A percentile compares a stretch with the other conserved stretches of the same genome.
Conservation (phyloP, 2,113 vertebrate species). For the Chlorodrepanis virens region DNA sequence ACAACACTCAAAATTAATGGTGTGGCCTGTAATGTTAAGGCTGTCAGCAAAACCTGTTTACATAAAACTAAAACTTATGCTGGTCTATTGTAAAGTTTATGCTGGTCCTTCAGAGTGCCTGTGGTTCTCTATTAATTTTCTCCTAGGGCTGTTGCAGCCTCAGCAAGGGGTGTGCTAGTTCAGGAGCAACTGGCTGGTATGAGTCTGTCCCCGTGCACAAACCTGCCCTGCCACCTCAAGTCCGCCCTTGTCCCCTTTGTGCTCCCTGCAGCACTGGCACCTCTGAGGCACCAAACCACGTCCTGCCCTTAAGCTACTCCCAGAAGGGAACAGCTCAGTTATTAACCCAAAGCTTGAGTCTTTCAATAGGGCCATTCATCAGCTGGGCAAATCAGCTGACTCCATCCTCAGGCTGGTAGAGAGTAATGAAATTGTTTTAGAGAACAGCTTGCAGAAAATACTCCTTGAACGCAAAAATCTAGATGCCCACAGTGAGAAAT, state of each 20-base stretch:
- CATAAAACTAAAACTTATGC: not conserved
- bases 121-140: not conserved
- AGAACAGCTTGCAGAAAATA: conserved; percentile 38
- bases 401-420: conserved; percentile 80
- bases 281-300: not conserved
- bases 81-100: not conserved
- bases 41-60: not conserved
- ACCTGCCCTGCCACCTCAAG: not conserved
- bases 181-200: not conserved
- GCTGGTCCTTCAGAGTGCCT: not conserved
- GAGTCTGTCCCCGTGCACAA: not conserved
- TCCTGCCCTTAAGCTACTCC: not conserved
- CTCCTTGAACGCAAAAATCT: not conserved
- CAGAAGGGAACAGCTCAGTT: conserved; percentile 69
- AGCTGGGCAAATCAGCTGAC: conserved; percentile 84
- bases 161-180: not conserved
- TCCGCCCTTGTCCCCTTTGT: not conserved
- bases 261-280: not conserved
- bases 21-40: not conserved
- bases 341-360: conserved; percentile 82
- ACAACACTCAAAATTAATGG: not conserved
- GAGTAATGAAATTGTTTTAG: conserved; percentile 74
- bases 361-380: conserved; percentile 83
- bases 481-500: not conserved
- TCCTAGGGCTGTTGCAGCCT: not conserved